phyloP scores from a whole-genome alignment of 2,113 vertebrate genomes.

The Cariama cristata region DNA sequence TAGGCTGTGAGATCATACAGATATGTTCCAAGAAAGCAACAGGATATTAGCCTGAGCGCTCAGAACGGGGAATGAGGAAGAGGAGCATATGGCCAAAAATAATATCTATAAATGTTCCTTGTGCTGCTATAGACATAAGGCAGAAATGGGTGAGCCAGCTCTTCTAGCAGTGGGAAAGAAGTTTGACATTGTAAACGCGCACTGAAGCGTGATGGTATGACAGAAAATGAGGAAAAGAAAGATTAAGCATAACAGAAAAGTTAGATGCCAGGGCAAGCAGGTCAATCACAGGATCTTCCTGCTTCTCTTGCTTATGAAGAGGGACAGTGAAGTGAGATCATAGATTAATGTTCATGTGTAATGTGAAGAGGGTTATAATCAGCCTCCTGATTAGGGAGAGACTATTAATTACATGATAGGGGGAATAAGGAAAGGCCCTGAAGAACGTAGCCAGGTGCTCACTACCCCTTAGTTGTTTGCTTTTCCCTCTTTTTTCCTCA shows the following conservation, averaged over 20 bases:
- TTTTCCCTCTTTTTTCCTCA: neutral
- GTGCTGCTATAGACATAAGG: neutral
- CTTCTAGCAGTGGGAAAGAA: neutral
- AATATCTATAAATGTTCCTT: conserved; percentile 2
- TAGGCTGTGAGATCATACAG: conserved; percentile 59
- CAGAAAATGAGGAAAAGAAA: neutral
- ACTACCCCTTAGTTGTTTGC: neutral
- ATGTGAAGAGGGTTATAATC: neutral
- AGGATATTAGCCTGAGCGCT: conserved; percentile 44
- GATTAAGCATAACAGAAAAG: neutral
- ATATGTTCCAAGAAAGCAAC: conserved; percentile 48
- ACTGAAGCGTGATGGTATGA: neutral
- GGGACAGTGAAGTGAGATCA: neutral
- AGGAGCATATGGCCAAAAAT: conserved; percentile 58
- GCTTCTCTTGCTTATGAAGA: neutral
- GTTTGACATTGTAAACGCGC: neutral
- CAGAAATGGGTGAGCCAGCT: neutral
- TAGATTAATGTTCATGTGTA: neutral
- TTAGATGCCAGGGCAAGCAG: neutral
- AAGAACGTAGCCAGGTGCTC: neutral
- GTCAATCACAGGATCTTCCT: neutral
- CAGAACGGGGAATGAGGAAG: conserved; percentile 31
- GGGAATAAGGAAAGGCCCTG: neutral
- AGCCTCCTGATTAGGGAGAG: neutral
- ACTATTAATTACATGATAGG: neutral